Percentiles rank a stretch among this genome's conserved stretches.
These are phyloP conservation scores for Lutraria lutraria DNA, from an alignment of 2,888 invertebrate genomes.

Conservation along the genomic window DNA sequence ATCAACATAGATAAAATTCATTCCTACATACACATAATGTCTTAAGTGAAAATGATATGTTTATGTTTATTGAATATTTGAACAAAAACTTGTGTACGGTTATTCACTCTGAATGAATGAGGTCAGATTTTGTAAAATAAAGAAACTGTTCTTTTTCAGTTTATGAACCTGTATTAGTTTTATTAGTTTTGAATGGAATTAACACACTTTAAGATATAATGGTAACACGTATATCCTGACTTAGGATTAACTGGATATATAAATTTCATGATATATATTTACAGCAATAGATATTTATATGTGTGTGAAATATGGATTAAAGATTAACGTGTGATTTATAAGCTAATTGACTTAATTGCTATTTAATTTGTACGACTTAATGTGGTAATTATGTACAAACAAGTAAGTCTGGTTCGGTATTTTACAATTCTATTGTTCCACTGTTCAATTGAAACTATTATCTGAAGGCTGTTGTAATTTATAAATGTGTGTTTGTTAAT, in stretches of 20 bases:
- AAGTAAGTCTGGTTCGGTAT: background rate
- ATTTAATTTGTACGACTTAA: background rate
- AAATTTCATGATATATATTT: slow-evolving; percentile 5
- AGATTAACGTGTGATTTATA: background rate
- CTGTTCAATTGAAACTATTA: background rate
- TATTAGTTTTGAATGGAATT: background rate
- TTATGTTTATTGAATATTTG: slow-evolving; percentile 1
- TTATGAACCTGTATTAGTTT: background rate
- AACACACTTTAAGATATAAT: background rate
- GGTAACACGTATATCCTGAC: background rate
- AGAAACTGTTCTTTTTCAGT: background rate
- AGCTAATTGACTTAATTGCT: background rate
- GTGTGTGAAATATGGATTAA: background rate
- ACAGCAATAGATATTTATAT: background rate
- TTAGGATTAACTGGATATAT: background rate
- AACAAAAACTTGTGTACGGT: background rate
- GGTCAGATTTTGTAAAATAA: background rate
- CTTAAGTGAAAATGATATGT: slow-evolving; percentile 17
- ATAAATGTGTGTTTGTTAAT: background rate
- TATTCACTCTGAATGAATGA: background rate
- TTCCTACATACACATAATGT: background rate
- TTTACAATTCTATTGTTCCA: background rate
- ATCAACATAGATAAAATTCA: background rate
- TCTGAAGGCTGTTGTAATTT: background rate
- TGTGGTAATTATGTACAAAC: slow-evolving; percentile 11